Conservation (phyloP, 1,140 invertebrate species). For the Hesperophylax magnus region DNA sequence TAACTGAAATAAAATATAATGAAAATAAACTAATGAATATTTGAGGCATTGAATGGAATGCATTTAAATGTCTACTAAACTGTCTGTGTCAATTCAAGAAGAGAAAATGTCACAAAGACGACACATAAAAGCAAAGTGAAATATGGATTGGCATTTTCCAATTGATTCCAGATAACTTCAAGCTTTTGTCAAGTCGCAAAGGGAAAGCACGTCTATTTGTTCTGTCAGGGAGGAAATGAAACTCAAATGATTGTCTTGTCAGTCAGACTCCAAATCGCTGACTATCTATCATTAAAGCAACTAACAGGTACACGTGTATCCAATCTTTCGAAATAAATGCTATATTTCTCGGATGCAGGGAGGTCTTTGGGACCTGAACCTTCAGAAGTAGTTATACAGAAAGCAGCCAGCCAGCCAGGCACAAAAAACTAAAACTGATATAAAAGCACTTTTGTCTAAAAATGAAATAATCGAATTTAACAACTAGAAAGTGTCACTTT, state of each 20-base stretch:
- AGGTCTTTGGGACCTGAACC: no score
- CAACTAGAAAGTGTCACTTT: no score
- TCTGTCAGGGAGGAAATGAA: not conserved
- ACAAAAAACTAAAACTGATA: no score
- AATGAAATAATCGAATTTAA: no score
- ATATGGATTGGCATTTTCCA: conserved; percentile 10
- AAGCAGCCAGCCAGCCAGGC: no score
- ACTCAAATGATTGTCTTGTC: conserved; percentile 19
- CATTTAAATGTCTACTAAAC: conserved; percentile 39
- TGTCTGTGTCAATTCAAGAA: conserved; percentile 20
- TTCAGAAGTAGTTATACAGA: no score
- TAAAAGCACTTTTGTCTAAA: no score
- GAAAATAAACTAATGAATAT: not conserved
- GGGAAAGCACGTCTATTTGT: conserved; percentile 18
- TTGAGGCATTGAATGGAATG: conserved; percentile 2
- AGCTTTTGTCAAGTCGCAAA: not conserved
- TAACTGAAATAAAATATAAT: conserved; percentile 5
- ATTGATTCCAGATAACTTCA: not conserved
- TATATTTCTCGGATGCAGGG: no score
- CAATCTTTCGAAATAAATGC: no score
- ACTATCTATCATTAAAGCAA: no score
- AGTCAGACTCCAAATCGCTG: not conserved
- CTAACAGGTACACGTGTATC: no score
- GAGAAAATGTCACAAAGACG: not conserved
- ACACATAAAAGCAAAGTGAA: not conserved